Conservation (phyloP, 2,797 vertebrate species). For the Thamnophis elegans region DNA sequence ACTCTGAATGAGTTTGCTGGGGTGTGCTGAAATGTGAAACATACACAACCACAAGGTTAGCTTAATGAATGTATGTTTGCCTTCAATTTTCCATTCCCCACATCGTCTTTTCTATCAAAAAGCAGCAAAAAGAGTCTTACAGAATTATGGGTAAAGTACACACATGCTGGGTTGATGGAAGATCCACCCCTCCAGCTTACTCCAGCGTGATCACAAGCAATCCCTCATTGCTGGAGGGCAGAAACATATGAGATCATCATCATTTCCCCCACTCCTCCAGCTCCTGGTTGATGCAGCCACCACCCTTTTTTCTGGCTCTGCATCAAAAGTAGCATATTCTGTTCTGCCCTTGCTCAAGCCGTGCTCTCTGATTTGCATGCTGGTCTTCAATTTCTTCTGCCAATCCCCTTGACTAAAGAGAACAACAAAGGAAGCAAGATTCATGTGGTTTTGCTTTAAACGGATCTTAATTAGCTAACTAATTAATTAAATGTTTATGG, state of each 20-base stretch:
- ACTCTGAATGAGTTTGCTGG: not conserved
- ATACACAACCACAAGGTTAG: not conserved
- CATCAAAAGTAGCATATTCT: not conserved
- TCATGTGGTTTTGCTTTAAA: not conserved
- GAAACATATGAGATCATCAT: not conserved
- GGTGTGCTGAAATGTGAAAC: not conserved
- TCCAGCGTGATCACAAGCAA: not conserved
- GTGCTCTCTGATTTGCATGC: not conserved
- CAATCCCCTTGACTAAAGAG: not conserved
- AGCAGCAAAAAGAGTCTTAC: not conserved
- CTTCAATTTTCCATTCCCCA: not conserved
- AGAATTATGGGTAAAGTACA: not conserved
- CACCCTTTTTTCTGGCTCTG: not conserved
- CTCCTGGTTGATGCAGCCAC: not conserved
- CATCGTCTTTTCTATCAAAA: not conserved
- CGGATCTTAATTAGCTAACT: not conserved
- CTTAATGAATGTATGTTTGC: not conserved
- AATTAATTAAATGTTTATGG: not conserved
- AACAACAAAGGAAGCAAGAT: not conserved
- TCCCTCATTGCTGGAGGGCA: not conserved
- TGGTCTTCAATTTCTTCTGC: not conserved
- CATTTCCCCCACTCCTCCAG: not conserved
- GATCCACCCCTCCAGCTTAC: not conserved
- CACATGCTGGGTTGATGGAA: not conserved
- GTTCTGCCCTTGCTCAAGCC: not conserved